These are phyloP conservation scores for Sterna hirundo DNA, from an alignment of 2,113 vertebrate species.

Conservation along the genomic window DNA sequence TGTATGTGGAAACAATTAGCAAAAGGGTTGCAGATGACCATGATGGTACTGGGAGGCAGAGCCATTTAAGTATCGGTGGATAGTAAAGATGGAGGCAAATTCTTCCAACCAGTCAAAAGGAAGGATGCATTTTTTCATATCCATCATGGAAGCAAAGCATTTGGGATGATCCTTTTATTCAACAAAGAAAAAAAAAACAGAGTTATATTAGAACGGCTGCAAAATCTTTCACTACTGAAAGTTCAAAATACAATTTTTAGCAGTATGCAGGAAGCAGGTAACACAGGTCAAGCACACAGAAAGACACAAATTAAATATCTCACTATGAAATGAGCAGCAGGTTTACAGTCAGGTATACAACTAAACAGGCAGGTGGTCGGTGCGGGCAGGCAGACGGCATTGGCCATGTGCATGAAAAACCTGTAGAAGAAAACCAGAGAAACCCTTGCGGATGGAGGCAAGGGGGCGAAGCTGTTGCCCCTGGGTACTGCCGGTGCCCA, in stretches of 20 bases:
- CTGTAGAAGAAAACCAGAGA: too few species aligned
- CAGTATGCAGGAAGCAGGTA: background rate
- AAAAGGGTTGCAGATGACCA: background rate
- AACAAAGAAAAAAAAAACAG: background rate
- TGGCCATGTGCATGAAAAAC: background rate
- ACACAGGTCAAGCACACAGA: background rate
- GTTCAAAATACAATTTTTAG: background rate
- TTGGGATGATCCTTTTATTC: background rate
- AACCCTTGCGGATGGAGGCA: rapidly evolving
- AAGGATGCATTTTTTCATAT: background rate
- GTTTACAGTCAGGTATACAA: too few species aligned
- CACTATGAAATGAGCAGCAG: background rate
- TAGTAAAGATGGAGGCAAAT: background rate
- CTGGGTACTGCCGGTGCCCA: rapidly evolving
- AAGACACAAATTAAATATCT: background rate
- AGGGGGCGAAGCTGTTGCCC: rapidly evolving
- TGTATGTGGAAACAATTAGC: background rate
- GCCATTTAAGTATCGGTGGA: rapidly evolving
- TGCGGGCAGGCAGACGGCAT: background rate
- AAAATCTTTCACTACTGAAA: background rate
- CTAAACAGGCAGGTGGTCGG: background rate
- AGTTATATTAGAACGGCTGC: background rate
- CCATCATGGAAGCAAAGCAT: background rate
- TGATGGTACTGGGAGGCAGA: background rate
- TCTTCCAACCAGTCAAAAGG: background rate